Percentiles rank a stretch among this genome's conserved stretches.
Evolutionary conservation across 1,140 invertebrate species (phyloP).

Genomic region (Drosophila takahashii): DNA sequence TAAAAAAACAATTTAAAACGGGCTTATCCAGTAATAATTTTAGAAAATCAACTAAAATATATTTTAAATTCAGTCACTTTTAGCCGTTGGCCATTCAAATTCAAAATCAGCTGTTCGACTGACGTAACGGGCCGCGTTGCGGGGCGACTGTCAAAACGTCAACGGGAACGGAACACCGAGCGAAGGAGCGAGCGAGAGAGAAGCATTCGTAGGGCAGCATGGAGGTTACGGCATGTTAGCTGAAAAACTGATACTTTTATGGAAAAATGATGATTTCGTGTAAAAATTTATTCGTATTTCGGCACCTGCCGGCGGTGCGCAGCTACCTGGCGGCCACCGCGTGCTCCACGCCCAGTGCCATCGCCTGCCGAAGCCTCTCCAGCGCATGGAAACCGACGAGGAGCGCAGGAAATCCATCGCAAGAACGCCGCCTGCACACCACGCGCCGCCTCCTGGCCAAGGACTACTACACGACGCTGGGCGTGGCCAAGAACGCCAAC

Average conservation of each 20-base stretch:
- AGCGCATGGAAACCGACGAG: not conserved
- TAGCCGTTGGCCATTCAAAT: not conserved
- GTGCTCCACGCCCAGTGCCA: constrained; percentile 13
- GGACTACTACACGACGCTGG: constrained; percentile 98
- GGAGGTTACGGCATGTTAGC: constrained; percentile 78
- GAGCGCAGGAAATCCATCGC: constrained; percentile 4
- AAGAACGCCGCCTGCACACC: constrained; percentile 53
- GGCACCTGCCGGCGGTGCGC: constrained; percentile 62
- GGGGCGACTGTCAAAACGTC: constrained; percentile 14
- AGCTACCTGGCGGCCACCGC: constrained; percentile 17
- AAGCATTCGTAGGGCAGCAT: constrained; percentile 62
- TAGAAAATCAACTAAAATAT: too few species aligned
- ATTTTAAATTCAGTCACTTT: not conserved
- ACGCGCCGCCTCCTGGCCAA: constrained; percentile 80
- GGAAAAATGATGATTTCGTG: constrained; percentile 77
- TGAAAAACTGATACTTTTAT: constrained; percentile 64
- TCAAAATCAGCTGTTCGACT: not conserved
- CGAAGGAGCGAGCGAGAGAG: constrained; percentile 31
- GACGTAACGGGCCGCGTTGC: not conserved
- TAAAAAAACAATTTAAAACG: too few species aligned
- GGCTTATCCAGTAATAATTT: too few species aligned
- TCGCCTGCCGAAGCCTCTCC: constrained; percentile 3
- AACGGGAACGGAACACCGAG: constrained; percentile 7
- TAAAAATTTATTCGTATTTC: constrained; percentile 78
- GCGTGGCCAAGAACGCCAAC: constrained; percentile 95